phyloP scores from a whole-genome alignment of 2,797 vertebrate species.

The Pipistrellus kuhlii region DNA sequence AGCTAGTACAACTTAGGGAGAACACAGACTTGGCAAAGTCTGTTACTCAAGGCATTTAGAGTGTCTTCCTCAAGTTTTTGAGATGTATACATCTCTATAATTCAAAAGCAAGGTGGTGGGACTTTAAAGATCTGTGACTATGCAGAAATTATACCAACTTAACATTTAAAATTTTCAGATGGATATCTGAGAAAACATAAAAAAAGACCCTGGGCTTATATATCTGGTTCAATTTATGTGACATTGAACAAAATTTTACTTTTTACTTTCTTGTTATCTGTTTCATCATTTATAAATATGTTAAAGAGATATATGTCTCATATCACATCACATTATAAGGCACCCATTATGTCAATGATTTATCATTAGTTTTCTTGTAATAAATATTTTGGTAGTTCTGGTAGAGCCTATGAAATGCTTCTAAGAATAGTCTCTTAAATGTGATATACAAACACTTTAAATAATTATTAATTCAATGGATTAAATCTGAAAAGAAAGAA shows the following conservation, averaged over 20 bases:
- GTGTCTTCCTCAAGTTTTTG: not conserved
- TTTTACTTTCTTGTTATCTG: not conserved
- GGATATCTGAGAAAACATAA: not conserved
- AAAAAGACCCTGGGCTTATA: not conserved
- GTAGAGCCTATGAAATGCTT: not conserved
- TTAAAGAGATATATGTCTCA: not conserved
- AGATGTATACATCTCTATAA: not conserved
- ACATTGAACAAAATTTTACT: not conserved
- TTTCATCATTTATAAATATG: slow-evolving; percentile 1
- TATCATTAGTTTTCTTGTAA: not conserved
- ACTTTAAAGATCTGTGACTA: not conserved
- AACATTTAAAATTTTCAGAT: not conserved
- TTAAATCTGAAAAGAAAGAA: not conserved
- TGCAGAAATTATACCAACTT: not conserved
- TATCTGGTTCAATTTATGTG: not conserved
- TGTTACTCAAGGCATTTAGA: not conserved
- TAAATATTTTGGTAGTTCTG: not conserved
- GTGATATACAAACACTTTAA: not conserved
- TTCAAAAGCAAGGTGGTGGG: not conserved
- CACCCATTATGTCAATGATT: not conserved
- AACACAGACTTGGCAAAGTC: not conserved
- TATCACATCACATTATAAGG: not conserved
- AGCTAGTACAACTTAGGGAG: not conserved
- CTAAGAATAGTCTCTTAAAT: not conserved
- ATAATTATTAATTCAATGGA: not conserved